A percentile compares a stretch with the other conserved stretches of the same genome.
Conservation (phyloP, 2,113 vertebrate species). For the Amazona guildingii region DNA sequence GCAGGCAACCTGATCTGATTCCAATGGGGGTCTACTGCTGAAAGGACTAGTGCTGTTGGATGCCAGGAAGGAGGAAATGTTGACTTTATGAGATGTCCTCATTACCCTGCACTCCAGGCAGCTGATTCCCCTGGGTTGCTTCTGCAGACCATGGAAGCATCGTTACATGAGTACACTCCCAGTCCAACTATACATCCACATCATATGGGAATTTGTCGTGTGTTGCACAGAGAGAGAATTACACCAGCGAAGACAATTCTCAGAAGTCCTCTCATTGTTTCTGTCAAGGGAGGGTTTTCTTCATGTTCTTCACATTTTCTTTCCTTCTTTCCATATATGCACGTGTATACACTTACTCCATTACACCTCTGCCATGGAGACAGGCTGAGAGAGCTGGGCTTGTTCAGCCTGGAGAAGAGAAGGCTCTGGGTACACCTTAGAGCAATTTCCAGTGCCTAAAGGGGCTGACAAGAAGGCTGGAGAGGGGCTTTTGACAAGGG, state of each 20-base stretch:
- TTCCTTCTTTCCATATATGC: background rate
- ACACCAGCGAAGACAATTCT: background rate
- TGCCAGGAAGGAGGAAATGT: background rate
- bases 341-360: background rate
- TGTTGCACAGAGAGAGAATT: background rate
- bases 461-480: too few species aligned
- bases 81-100: background rate
- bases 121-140: background rate
- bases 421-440: background rate
- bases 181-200: background rate
- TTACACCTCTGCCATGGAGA: background rate
- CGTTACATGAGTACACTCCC: background rate
- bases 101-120: background rate
- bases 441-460: background rate
- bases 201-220: rapidly evolving
- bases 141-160: background rate
- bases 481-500: background rate
- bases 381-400: background rate
- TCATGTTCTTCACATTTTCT: background rate
- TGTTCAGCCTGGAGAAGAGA: background rate
- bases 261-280: background rate
- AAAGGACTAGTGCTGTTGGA: background rate
- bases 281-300: background rate
- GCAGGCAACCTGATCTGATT: background rate
- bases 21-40: rapidly evolving